Evolutionary conservation across 2,888 invertebrate species (phyloP), one percentile per base, ranked within the genome.

Genomic region (Notocelia uddmanniana): DNA sequence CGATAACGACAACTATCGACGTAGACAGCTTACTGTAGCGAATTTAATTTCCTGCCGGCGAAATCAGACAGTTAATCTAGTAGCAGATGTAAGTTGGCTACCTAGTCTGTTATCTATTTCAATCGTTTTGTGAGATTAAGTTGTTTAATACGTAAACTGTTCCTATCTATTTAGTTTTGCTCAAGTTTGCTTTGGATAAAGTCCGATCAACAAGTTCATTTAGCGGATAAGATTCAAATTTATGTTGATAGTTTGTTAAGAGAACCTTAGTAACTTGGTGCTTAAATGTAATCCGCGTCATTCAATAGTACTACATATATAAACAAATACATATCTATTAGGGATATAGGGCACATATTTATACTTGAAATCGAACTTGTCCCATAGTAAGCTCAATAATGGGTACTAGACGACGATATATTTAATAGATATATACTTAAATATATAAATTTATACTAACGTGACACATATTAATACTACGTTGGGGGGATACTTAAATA

Each of bases 31-130:
- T 74, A 72, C 73, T 76, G 73, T 76, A 77, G 77, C 74, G 75
- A 79, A 81, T 79, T 78, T 76, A 81, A 82, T 81, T 80, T 81
- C 79, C 79, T 76, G 74, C 74, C 75, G 74, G 76, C 77, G 75
- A 76, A 80, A 78, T 78, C 76, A 76, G 75, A 74, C 71, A 68
- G 73, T 74, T 74, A 76, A 76, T 76, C 77, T 78, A 78, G 77
- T 78, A 76, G 67, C 69, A 75, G 68, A 63, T 68, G 66, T 69
- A 75, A 73, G 74, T 74, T 64, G 74, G 71, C 63, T 60, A 71
- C 67, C 69, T 74, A 60, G 67, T 60, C 45, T 41, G 67, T 67
- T 74, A 73, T 72, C 71, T 73, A 55, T 63, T 66, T 66, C 74
- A 72, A 74, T 73, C 76, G 76, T 77, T 74, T 75, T 70, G 73